Percentiles rank a stretch among this genome's conserved stretches.
phyloP scores from a whole-genome alignment of 1,140 invertebrate species.

The Thrips palmi region DNA sequence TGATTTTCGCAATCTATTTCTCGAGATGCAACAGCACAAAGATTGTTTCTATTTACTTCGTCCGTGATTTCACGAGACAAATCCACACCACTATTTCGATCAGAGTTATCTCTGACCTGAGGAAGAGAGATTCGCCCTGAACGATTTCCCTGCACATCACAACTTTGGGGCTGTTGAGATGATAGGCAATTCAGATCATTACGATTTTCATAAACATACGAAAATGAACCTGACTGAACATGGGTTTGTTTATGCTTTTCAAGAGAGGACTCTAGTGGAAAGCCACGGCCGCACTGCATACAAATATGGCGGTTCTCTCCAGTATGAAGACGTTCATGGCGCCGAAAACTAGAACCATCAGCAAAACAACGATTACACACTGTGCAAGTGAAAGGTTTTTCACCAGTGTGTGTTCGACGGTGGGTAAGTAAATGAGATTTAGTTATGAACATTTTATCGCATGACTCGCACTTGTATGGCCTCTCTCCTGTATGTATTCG shows the following conservation, averaged over 20 bases:
- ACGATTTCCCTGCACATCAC: not conserved
- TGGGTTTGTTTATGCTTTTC: slow-evolving; percentile 15
- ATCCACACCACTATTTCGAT: no score
- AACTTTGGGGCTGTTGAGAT: no score
- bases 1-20: no score
- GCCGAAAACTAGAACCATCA: slow-evolving; percentile 8
- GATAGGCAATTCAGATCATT: not conserved
- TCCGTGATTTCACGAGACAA: no score
- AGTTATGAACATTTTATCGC: slow-evolving; percentile 62
- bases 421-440: slow-evolving; percentile 11
- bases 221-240: slow-evolving; percentile 23
- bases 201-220: slow-evolving; percentile 2
- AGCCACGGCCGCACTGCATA: slow-evolving; percentile 31
- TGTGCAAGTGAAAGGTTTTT: slow-evolving; percentile 22
- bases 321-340: slow-evolving; percentile 12
- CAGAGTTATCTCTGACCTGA: not conserved
- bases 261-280: slow-evolving; percentile 49
- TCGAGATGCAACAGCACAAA: no score
- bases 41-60: no score
- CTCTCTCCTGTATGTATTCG: slow-evolving; percentile 39
- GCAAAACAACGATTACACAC: slow-evolving; percentile 25
- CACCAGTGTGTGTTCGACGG: slow-evolving; percentile 14
- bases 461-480: slow-evolving; percentile 60
- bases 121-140: slow-evolving; percentile 7
- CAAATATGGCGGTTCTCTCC: slow-evolving; percentile 14